Conservation (phyloP, 1,140 invertebrate species). For the Euwallacea fornicatus region DNA sequence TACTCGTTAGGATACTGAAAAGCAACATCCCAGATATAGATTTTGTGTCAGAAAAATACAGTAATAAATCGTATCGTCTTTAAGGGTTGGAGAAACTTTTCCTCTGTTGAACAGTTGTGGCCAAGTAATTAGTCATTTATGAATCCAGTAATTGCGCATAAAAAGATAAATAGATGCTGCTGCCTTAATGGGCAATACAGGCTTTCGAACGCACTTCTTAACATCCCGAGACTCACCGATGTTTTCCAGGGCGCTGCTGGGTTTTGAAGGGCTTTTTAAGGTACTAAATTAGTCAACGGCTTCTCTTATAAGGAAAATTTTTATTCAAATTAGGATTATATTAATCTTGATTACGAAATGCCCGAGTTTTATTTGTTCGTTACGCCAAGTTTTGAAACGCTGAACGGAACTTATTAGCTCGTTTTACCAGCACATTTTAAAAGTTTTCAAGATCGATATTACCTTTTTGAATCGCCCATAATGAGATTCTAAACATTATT, state of each 20-base stretch:
- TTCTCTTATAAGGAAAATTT: constrained; percentile 42
- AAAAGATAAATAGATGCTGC: constrained; percentile 54
- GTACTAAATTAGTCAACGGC: constrained; percentile 50
- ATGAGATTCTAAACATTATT: too few species aligned
- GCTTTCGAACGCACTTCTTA: constrained; percentile 39
- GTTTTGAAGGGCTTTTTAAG: constrained; percentile 46
- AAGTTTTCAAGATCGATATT: too few species aligned
- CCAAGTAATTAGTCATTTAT: constrained; percentile 54
- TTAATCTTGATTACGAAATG: constrained; percentile 34
- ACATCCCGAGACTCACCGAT: constrained; percentile 27
- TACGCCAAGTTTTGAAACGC: background rate
- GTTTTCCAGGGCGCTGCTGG: constrained; percentile 32
- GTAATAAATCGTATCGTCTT: constrained; percentile 43
- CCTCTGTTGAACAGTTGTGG: constrained; percentile 48
- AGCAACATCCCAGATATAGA: constrained; percentile 3
- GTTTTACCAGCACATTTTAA: background rate
- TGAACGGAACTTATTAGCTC: background rate
- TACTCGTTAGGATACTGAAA: too few species aligned
- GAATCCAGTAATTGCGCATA: constrained; percentile 54
- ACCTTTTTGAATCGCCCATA: too few species aligned
- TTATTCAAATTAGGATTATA: constrained; percentile 48
- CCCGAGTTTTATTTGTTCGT: constrained; percentile 35
- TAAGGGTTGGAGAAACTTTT: constrained; percentile 48
- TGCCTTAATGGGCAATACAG: constrained; percentile 43
- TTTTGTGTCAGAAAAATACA: constrained; percentile 11